phyloP scores from a whole-genome alignment of 2,888 invertebrate genomes.

The Spilarctia lutea region DNA sequence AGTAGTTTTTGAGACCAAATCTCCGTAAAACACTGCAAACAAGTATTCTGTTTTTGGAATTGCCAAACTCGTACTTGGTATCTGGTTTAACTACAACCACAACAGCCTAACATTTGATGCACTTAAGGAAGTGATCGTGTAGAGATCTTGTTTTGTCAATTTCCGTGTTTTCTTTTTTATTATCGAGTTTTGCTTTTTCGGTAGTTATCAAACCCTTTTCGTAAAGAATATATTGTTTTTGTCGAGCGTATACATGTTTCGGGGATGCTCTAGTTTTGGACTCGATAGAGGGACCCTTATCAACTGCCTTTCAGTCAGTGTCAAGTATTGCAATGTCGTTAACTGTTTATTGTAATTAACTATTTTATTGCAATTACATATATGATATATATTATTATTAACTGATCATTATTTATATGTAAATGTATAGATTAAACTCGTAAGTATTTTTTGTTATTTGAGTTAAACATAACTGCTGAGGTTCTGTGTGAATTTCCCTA shows the following conservation, averaged over 20 bases:
- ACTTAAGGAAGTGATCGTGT: background rate
- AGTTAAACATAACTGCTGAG: background rate
- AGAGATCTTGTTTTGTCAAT: background rate
- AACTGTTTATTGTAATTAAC: too few species aligned
- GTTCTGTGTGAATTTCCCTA: background rate
- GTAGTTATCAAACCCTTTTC: background rate
- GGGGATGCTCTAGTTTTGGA: background rate
- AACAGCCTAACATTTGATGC: background rate
- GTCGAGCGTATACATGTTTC: background rate
- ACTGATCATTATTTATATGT: too few species aligned
- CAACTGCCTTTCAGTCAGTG: background rate
- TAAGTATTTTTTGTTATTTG: background rate
- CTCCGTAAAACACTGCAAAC: background rate
- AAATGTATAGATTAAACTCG: too few species aligned
- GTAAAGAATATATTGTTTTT: background rate
- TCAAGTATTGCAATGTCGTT: too few species aligned
- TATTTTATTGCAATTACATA: too few species aligned
- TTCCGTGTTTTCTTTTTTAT: background rate
- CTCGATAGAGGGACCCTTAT: background rate
- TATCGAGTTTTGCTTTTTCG: background rate
- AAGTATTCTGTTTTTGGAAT: background rate
- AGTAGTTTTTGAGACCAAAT: background rate
- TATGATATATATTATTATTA: too few species aligned
- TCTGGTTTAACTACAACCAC: background rate
- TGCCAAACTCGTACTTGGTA: background rate